Evolutionary conservation across 2,113 vertebrate genomes (phyloP), one percentile per base, ranked within the genome.

Genomic region (Oreotrochilus melanogaster): DNA sequence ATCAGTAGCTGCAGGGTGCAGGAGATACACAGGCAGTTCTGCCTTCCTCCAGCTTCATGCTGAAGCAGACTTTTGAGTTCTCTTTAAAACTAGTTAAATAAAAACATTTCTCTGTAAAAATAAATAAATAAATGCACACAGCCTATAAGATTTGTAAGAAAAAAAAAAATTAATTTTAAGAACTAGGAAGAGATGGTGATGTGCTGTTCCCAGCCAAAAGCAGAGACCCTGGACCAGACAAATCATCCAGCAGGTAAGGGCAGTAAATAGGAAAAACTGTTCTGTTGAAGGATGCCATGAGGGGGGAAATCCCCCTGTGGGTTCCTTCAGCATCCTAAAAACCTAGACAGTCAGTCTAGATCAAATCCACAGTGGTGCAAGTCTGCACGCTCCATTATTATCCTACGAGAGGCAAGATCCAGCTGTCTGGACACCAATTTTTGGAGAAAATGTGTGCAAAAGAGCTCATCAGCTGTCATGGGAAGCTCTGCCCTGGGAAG

Each of bases 1-100:
- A 95, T 91, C 80, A 51, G 83, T 93, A 94, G 95, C 95, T 95
- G 92, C 80, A 89, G 96, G 96, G 78, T 13, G 76, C 80, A 72
- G 50, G 81, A 6, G 0, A 66, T 45, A 28, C 3, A 0, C 76
- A 81, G 78, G 70, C 92, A 71, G 69, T 53, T 72, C 72, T 93
- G 75, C 76, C 54, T 60, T 56, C 58, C 84, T 60, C 60, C 74
- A 70, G 66, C 78, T 65, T 61, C 61, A 37, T 10, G 24, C 30
- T 45, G 45, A 74, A 90, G 42, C 37, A 92, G 64, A 14, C 28
- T 70, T 53, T 21, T 37, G 37, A 91, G 74, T 35, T 51, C 51
- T 30, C 1, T 2, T 33, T 35, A 61, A 50, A 93, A 58, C 23
- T 14, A 23, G 31, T 39, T 25, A 39, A 39, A 13, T 14, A 93